phyloP scores from a whole-genome alignment of 2,797 vertebrate genomes.

The Telmatherina bonti region DNA sequence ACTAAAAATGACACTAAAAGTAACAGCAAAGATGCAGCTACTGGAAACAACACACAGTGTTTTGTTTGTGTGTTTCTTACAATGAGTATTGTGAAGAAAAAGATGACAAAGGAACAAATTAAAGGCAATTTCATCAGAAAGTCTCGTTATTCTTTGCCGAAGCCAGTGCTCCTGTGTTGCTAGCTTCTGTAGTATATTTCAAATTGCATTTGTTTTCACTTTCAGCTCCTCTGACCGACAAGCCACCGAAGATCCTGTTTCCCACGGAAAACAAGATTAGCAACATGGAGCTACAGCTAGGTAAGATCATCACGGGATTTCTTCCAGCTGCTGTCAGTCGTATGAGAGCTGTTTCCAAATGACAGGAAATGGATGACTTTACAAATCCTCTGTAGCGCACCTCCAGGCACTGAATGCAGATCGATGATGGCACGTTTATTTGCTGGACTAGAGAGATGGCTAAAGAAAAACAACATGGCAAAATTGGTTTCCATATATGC shows the following conservation, averaged over 20 bases:
- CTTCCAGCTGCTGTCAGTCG: constrained; percentile 46
- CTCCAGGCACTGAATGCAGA: constrained; percentile 52
- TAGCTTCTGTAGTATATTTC: constrained; percentile 8
- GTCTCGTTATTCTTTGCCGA: not conserved
- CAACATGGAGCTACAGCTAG: constrained; percentile 95
- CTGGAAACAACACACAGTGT: too few relatives aligned
- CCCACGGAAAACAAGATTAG: constrained; percentile 95
- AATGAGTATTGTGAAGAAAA: not conserved
- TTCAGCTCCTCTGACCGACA: constrained; percentile 97
- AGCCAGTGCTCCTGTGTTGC: constrained; percentile 1
- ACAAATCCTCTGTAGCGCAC: constrained; percentile 66
- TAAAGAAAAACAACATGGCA: constrained; percentile 38
- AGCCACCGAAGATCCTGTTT: constrained; percentile 96
- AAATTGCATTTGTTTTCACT: constrained; percentile 51
- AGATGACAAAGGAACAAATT: not conserved
- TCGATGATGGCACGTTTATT: constrained; percentile 69
- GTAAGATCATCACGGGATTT: constrained; percentile 86
- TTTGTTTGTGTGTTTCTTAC: too few relatives aligned
- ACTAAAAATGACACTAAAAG: constrained; percentile 19
- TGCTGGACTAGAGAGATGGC: constrained; percentile 41
- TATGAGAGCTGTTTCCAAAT: constrained; percentile 61
- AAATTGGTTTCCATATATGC: constrained; percentile 69
- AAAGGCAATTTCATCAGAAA: not conserved
- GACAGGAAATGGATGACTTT: constrained; percentile 70
- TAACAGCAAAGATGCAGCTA: constrained; percentile 11